Conservation (phyloP, 2,113 vertebrate genomes). For the Megaptera novaeangliae region DNA sequence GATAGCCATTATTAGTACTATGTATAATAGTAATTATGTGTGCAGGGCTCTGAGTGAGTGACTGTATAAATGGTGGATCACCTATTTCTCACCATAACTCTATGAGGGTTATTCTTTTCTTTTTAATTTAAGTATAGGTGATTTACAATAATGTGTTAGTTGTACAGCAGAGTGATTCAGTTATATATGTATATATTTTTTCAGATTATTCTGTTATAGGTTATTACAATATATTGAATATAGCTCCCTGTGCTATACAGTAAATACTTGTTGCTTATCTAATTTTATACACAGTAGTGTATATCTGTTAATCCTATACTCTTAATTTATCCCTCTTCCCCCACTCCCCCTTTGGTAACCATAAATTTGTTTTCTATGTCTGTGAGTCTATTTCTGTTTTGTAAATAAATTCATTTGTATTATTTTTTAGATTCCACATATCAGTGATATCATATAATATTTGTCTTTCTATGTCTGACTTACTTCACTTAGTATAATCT, state of each 20-base stretch:
- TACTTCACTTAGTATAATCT: neutral
- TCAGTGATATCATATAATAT: neutral
- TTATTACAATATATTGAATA: neutral
- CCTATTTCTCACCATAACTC: neutral
- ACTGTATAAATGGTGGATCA: neutral
- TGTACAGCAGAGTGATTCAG: neutral
- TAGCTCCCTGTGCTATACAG: neutral
- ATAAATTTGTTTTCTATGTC: neutral
- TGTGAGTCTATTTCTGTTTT: neutral
- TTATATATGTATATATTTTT: neutral
- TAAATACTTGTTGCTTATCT: neutral
- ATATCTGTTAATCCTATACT: neutral
- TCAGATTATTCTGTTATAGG: neutral
- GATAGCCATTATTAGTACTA: neutral
- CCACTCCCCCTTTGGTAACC: neutral
- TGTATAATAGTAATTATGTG: neutral
- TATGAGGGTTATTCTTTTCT: neutral
- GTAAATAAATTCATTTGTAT: neutral
- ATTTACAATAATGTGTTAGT: neutral
- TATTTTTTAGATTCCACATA: neutral
- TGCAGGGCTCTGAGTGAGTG: neutral
- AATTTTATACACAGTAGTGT: neutral
- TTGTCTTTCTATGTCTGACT: neutral
- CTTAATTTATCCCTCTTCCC: neutral
- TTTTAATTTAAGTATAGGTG: neutral